These are phyloP conservation scores for Chinchilla lanigera DNA, from an alignment of 2,113 vertebrate genomes.

Conservation along the genomic window DNA sequence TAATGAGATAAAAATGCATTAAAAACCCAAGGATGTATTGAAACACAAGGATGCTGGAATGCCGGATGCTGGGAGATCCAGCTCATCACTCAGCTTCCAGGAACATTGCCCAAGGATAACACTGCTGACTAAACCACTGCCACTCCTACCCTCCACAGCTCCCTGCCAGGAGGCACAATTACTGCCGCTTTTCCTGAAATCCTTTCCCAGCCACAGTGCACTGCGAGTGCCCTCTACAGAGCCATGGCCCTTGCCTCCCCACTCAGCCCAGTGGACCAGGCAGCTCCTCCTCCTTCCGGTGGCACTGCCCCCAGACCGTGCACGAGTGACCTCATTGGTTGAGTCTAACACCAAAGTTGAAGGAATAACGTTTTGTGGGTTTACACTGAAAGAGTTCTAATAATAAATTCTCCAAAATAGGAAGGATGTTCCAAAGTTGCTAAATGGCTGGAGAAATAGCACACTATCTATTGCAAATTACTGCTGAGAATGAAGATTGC, in stretches of 20 bases:
- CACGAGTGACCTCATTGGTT: neutral
- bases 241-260: neutral
- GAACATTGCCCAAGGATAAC: neutral
- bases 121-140: neutral
- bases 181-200: neutral
- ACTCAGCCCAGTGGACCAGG: neutral
- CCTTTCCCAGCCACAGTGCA: neutral
- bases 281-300: neutral
- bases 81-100: neutral
- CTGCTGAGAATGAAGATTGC: neutral
- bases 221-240: neutral
- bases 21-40: neutral
- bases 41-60: neutral
- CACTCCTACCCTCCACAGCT: too few relatives aligned
- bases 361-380: neutral
- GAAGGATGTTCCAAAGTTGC: neutral
- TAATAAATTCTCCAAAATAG: neutral
- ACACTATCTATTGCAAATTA: neutral
- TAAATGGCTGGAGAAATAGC: neutral
- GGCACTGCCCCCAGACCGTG: neutral
- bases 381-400: neutral
- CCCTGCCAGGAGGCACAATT: neutral
- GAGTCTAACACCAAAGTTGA: neutral
- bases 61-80: neutral
- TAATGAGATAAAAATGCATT: neutral